Percentiles rank a stretch among this genome's conserved stretches.
These are phyloP conservation scores for Coelinius sp. DNA, from an alignment of 2,888 invertebrate genomes.

Conservation along the genomic window DNA sequence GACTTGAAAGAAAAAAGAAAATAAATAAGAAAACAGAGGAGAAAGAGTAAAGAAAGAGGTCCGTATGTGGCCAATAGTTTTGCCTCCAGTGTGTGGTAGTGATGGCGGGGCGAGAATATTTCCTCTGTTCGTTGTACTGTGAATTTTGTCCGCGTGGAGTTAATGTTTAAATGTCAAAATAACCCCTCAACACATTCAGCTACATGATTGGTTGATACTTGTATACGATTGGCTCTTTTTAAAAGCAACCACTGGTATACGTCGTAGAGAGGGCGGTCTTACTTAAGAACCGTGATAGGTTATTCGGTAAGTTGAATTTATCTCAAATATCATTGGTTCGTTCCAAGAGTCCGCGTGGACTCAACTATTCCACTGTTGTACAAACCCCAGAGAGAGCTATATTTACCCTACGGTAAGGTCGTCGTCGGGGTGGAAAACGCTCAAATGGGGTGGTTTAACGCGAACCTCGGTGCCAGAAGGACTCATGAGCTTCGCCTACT, in stretches of 20 bases:
- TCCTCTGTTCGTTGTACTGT: conserved; percentile 19
- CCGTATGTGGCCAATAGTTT: conserved; percentile 70
- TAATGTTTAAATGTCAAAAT: background rate
- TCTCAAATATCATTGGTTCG: conserved; percentile 38
- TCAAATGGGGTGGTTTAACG: conserved; percentile 71
- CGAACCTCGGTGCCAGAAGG: conserved; percentile 69
- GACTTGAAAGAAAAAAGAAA: conserved; percentile 26
- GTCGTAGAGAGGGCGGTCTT: conserved; percentile 55
- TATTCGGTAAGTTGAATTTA: conserved; percentile 58
- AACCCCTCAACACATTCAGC: background rate
- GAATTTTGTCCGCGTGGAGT: conserved; percentile 43
- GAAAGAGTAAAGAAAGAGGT: conserved; percentile 38
- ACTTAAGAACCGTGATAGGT: conserved; percentile 51
- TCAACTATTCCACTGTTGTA: conserved; percentile 42
- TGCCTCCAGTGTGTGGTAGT: conserved; percentile 57
- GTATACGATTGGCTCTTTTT: conserved; percentile 57
- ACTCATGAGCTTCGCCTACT: conserved; percentile 57
- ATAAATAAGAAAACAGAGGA: conserved; percentile 33
- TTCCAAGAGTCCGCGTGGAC: conserved; percentile 52
- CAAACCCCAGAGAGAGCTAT: conserved; percentile 52
- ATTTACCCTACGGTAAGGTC: conserved; percentile 67
- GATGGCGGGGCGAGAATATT: conserved; percentile 33
- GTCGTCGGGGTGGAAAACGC: conserved; percentile 70
- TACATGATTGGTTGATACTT: conserved; percentile 9
- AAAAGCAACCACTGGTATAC: conserved; percentile 53